Evolutionary conservation across 2,113 vertebrate species (phyloP), one percentile per base, ranked within the genome.

Genomic region (Parotia lawesii): DNA sequence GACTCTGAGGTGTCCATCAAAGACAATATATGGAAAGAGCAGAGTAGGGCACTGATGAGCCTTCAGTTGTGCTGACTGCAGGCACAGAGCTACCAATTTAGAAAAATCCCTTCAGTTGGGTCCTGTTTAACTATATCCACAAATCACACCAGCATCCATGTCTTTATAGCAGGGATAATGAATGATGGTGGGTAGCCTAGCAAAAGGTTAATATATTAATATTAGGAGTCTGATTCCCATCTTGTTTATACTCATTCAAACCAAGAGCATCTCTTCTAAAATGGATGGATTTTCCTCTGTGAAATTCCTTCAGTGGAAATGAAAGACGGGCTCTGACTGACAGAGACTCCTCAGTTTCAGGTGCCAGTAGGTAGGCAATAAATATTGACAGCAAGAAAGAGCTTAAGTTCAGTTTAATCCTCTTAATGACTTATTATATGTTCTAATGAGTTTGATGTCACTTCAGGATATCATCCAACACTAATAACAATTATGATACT

Each of bases 381-480:
- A 61, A 27, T 51, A 86, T 9, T 70, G 82, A 54, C 78, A 84
- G 56, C 3, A 7, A 85, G 54, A 38, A 82, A 67, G 31, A 48
- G 50, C 60, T 85, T 51, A 89, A 87, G 19, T 77, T 76, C 3
- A 2, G 21, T 64, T 70, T 94, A 87, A 70, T 92, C 61, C 87
- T 80, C 69, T 87, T 90, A 81, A 84, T 83, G 71, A 94, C 53
- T 94, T 94, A 62, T 53, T 79, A 20, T 73, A 44, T 82, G 27
- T 95, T 87, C 56, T 51, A 82, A 91, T 51, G 74, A 94, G 67
- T 75, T 94, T 90, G 78, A 81, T 89, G 80, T 83, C 60, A 78
- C 78, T 77, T 87, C 4, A 22, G 73, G 90, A 69, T 83, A 56
- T 79, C 38, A 77, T 74, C 77, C 89, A 95, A 95, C 37, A 65